Evolutionary conservation across 2,797 vertebrate species (phyloP).

Genomic region (Todus mexicanus): DNA sequence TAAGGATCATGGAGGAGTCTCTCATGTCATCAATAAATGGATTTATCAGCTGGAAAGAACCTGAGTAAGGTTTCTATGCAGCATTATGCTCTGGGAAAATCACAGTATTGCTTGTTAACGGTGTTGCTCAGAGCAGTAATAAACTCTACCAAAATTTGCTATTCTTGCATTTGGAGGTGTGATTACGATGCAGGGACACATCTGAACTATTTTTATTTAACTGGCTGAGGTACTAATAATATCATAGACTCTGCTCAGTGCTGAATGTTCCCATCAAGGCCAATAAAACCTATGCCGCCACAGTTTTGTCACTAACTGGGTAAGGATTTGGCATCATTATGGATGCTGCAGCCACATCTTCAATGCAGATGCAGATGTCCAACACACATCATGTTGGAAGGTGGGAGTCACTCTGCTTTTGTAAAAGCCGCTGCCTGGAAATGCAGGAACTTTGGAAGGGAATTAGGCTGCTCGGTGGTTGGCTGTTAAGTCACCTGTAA

Average conservation of each 20-base stretch:
- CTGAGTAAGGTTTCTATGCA: not conserved
- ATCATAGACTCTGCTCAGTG: not conserved
- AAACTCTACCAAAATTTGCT: slow-evolving; percentile 17
- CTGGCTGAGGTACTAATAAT: slow-evolving; percentile 14
- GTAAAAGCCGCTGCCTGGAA: not conserved
- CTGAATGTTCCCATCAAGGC: not conserved
- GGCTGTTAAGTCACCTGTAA: not conserved
- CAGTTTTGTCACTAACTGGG: not conserved
- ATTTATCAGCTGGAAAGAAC: not conserved
- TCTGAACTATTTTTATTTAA: slow-evolving; percentile 24
- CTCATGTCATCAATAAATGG: not conserved
- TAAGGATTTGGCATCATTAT: not conserved
- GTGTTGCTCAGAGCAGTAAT: slow-evolving; percentile 26
- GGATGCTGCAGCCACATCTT: not conserved
- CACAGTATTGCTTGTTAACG: not conserved
- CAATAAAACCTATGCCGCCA: not conserved
- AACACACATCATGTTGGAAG: not conserved
- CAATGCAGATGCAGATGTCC: not conserved
- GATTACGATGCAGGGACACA: not conserved
- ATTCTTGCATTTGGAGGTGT: slow-evolving; percentile 34
- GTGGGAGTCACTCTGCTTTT: not conserved
- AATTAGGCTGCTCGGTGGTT: not conserved
- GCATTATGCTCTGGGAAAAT: not conserved
- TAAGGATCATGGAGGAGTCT: not conserved
- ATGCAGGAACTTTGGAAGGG: not conserved